Percentiles rank a stretch among this genome's conserved stretches.
Evolutionary conservation across 2,797 vertebrate genomes (phyloP).

Genomic region (Lindbergichthys nudifrons): DNA sequence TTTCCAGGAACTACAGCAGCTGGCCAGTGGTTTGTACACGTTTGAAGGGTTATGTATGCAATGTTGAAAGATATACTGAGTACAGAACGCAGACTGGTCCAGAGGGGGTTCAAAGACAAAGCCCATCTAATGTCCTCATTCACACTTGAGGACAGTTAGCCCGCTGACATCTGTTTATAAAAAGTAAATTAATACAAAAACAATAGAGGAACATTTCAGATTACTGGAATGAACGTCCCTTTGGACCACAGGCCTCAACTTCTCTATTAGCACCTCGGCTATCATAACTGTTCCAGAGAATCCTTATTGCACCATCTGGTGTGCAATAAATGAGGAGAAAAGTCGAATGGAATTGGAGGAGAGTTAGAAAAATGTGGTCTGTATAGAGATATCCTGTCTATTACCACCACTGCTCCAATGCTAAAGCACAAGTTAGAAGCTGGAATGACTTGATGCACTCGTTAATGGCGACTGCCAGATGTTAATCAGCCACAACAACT

Average conservation of each 20-base stretch:
- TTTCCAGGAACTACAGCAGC: conserved; percentile 56
- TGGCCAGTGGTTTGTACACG: conserved; percentile 30
- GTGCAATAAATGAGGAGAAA: conserved; percentile 44
- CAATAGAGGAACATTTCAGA: conserved; percentile 37
- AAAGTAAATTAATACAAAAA: conserved; percentile 41
- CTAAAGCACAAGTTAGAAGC: conserved; percentile 45
- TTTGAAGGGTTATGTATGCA: conserved; percentile 23
- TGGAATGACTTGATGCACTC: conserved; percentile 44
- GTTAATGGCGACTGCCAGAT: conserved; percentile 67
- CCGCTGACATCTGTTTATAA: conserved; percentile 54
- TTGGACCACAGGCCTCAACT: conserved; percentile 31
- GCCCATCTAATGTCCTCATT: conserved; percentile 48
- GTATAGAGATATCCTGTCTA: conserved; percentile 32
- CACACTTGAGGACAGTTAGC: conserved; percentile 38
- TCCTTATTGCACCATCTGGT: conserved; percentile 54
- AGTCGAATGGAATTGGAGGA: conserved; percentile 20
- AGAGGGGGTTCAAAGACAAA: conserved; percentile 50
- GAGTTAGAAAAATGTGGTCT: conserved; percentile 30
- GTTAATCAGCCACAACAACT: conserved; percentile 61
- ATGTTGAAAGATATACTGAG: conserved; percentile 47
- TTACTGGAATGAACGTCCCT: conserved; percentile 45
- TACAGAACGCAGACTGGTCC: conserved; percentile 24
- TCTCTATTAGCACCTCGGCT: conserved; percentile 42
- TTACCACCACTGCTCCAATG: conserved; percentile 38
- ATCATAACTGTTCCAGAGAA: conserved; percentile 42